Base-by-base conservation (phyloP, 1,140 invertebrate species). In the Harpegnathos saltator region DNA sequence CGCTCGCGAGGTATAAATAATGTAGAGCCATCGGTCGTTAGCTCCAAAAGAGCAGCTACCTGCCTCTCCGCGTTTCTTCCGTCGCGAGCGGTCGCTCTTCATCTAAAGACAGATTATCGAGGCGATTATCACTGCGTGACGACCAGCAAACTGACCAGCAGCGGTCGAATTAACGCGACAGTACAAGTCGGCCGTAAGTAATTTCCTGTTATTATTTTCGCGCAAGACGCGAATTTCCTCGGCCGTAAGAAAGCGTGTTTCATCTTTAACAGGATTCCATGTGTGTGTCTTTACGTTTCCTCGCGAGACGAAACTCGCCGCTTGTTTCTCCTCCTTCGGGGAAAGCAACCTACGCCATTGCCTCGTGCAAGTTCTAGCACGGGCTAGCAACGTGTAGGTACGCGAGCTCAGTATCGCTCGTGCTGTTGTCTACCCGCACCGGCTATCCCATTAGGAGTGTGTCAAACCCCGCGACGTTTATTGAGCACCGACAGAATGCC, bases 381-480 rank as follows among this genome's bases (percentile, higher is more conserved):
- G 7, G 9, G 3, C 1, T 65, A 50, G 24, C 9, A 56, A 72
- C 59, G 61, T 19, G 4, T n/a, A n/a, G n/a, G n/a, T 38, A 77
- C 26, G 44, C 63, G 17, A 71, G 3, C 48, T 17, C 59, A 38
- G 33, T 52, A 38, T 24, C 1, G 1, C 3, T 29, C 0, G 24
- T 17, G 59, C 58, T 78, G 68, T 63, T 81, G 74, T 52, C 48
- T 29, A 62, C 14, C 17, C 48, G 48, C 7, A 54, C 38, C 29
- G 62, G 48, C 56, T 63, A 68, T 85, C 73, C 73, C 82, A 87
- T 90, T 87, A 89, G 56, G 83, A 85, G 84, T 89, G 82, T 87
- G 89, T 91, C 87, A 91, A 91, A 89, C 83, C 73, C 52, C 68
- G 38, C 58, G 89, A 90, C 85, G 80, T 91, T 90, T 91, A 90